Evolutionary conservation across 2,888 invertebrate genomes (phyloP), one percentile per base, ranked within the genome.

Genomic region (Latrodectus elegans): DNA sequence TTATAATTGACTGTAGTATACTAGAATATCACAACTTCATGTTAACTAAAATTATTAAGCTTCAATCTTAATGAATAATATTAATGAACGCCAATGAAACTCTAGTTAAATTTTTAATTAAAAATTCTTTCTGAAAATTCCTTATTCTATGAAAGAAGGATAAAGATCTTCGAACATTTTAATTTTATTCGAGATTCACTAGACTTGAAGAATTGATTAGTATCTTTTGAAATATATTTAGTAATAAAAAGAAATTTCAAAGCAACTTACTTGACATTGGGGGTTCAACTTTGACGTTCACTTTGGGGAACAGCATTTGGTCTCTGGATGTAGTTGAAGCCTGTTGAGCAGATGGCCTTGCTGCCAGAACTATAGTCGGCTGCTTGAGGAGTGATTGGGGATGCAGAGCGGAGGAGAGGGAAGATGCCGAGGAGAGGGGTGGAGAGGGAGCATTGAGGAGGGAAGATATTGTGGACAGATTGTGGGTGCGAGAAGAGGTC

Each of bases 201-300:
- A 1, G 38, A 38, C 38, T 6, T 6, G 38, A 38, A 38, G 38
- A 38, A 6, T 38, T 4, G 38, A 38, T 38, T 38, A 1, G 38
- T 38, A 38, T 6, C 6, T 38, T 38, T 38, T 38, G 38, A 38
- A 38, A 4, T 38, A 38, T 22, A 22, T 22, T 22, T 22, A 22
- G 22, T 22, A 38, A 38, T 38, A 38, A 38, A 38, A 38, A 38
- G 38, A 38, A 38, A 38, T 38, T 1, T 4, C 6, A 26, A 77
- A 78, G 79, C 55, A 14, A 68, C 89, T 79, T 88, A 91, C 91
- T 90, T 89, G 91, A 90, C 71, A 91, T 91, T 51, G 88, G 93
- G 90, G 94, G 92, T 91, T 95, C 95, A 88, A 95, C 93, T 93
- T 96, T 96, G 91, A 96, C 95, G 92, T 95, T 95, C 89, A 95